A percentile compares a stretch with the other conserved stretches of the same genome.
These are phyloP conservation scores for Sthenelais limicola DNA, from an alignment of 2,888 invertebrate species.

Conservation along the genomic window DNA sequence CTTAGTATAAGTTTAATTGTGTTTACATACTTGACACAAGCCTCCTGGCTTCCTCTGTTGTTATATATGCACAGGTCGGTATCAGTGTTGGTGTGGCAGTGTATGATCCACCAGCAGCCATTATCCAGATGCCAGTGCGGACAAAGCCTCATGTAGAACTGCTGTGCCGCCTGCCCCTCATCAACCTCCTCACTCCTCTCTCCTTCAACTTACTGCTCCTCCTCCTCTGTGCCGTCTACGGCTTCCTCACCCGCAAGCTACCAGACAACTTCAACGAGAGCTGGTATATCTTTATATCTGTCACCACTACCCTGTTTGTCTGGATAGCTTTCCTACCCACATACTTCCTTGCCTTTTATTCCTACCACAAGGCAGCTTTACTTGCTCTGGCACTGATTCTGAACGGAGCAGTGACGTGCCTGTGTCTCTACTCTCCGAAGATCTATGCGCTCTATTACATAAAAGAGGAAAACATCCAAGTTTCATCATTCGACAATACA, in stretches of 20 bases:
- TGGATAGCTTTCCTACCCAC: slow-evolving; percentile 39
- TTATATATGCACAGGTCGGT: too few relatives aligned
- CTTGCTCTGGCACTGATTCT: slow-evolving; percentile 8
- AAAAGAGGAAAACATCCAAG: slow-evolving; percentile 14
- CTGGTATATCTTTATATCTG: slow-evolving; percentile 39
- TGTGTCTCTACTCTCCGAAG: slow-evolving; percentile 34
- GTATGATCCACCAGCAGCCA: slow-evolving; percentile 12
- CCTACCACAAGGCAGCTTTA: slow-evolving; percentile 29
- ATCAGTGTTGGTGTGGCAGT: too few relatives aligned
- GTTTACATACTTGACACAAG: too few relatives aligned
- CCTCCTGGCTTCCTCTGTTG: too few relatives aligned
- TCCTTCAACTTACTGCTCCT: slow-evolving; percentile 29
- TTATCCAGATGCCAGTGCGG: slow-evolving; percentile 15
- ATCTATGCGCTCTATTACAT: slow-evolving; percentile 36
- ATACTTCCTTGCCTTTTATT: slow-evolving; percentile 30
- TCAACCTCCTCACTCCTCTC: slow-evolving; percentile 21
- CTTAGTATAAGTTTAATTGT: too few relatives aligned
- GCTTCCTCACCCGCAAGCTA: slow-evolving; percentile 30
- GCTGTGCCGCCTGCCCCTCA: slow-evolving; percentile 8
- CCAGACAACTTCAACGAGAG: slow-evolving; percentile 41
- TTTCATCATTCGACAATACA: too few relatives aligned
- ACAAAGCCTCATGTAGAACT: slow-evolving; percentile 31
- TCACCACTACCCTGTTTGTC: slow-evolving; percentile 35
- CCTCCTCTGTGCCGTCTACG: slow-evolving; percentile 17
- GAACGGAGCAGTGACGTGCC: slow-evolving; percentile 17